These are phyloP conservation scores for Hemicentrotus pulcherrimus DNA, from an alignment of 35 echinoderm and acorn worm species.

Conservation along the genomic window DNA sequence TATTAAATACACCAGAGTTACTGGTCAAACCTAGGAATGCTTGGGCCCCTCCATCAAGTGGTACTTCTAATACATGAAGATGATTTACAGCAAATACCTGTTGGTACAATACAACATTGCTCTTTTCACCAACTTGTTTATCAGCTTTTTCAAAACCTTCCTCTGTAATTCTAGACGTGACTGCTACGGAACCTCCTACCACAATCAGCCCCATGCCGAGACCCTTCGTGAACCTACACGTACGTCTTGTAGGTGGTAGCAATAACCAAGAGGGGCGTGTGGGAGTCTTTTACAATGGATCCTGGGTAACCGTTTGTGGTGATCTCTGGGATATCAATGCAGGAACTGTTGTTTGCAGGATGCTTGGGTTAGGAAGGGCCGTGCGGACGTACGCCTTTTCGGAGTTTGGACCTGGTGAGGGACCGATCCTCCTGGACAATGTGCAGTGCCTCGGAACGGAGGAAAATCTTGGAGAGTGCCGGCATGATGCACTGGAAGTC, in stretches of 20 bases:
- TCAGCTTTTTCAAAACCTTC: no score
- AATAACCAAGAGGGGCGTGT: slow-evolving; percentile 6
- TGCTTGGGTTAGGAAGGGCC: neutral
- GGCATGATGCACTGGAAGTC: neutral
- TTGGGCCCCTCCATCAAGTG: no score
- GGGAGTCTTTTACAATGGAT: neutral
- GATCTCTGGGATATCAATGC: slow-evolving; percentile 31
- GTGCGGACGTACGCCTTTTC: neutral
- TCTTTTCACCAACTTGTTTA: no score
- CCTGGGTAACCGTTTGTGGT: slow-evolving; percentile 27
- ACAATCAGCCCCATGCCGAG: neutral
- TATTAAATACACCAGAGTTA: no score
- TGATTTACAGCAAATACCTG: no score
- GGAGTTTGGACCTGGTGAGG: neutral
- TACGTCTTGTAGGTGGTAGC: neutral
- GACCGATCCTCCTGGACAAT: slow-evolving; percentile 37
- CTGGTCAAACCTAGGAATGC: no score
- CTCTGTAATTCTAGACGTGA: no score
- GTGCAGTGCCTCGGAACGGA: slow-evolving; percentile 46
- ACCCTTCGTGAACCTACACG: neutral
- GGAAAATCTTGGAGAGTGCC: slow-evolving; percentile 37
- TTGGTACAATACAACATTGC: no score
- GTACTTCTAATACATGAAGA: no score
- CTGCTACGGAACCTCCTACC: neutral
- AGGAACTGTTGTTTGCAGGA: slow-evolving; percentile 21